Evolutionary conservation across 2,888 invertebrate species (phyloP).

Genomic region (Lasioglossum zephyrum): DNA sequence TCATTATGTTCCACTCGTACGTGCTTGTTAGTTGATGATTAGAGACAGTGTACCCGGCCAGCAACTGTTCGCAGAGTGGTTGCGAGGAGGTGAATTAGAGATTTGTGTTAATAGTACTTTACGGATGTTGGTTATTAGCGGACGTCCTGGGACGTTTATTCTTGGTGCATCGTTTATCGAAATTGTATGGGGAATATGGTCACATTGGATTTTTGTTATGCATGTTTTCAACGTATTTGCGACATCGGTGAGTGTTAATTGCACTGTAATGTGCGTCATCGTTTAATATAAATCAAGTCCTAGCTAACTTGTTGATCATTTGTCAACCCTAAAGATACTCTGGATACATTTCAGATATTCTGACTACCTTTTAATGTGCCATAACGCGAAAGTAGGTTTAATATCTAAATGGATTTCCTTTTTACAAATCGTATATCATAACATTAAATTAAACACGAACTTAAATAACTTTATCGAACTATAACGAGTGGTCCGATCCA

Average conservation of each 20-base stretch:
- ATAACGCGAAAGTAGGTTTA: background rate
- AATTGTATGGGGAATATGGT: background rate
- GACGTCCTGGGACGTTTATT: background rate
- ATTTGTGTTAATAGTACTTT: background rate
- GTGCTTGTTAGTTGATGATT: conserved; percentile 7
- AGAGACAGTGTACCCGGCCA: conserved; percentile 8
- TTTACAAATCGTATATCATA: background rate
- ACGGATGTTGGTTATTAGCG: background rate
- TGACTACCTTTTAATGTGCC: no score
- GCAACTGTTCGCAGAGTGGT: conserved; percentile 4
- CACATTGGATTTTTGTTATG: background rate
- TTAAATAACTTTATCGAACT: background rate
- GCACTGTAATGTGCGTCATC: no score
- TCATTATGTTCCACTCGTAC: conserved; percentile 5
- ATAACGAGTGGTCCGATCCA: background rate
- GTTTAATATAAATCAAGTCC: no score
- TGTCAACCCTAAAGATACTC: background rate
- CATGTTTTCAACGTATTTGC: no score
- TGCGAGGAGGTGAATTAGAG: background rate
- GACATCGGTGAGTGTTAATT: no score
- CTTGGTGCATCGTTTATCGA: background rate
- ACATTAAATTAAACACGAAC: background rate
- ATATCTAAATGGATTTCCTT: background rate
- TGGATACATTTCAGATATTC: no score
- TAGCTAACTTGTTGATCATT: background rate